A percentile compares a stretch with the other conserved stretches of the same genome.
phyloP scores from a whole-genome alignment of 2,113 vertebrate species.

The Calyptommatus sinebrachiatus region DNA sequence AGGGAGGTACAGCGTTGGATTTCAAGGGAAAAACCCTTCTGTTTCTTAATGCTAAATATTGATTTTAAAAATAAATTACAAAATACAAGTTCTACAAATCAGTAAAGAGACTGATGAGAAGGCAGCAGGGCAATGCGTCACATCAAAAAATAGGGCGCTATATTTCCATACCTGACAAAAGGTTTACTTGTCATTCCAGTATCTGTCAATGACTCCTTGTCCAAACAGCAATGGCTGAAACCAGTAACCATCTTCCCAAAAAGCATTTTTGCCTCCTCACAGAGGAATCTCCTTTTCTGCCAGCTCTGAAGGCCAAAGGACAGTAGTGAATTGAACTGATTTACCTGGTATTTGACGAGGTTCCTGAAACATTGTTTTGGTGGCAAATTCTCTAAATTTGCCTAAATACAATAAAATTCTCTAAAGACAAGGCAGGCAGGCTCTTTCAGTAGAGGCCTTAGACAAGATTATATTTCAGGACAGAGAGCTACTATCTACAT shows the following conservation, averaged over 20 bases:
- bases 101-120: not conserved
- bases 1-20: constrained; percentile 29
- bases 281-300: not conserved
- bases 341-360: too few relatives aligned
- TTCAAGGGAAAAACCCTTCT: constrained; percentile 44
- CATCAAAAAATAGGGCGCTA: too few relatives aligned
- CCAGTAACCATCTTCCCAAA: not conserved
- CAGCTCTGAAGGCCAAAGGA: not conserved
- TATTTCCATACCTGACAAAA: not conserved
- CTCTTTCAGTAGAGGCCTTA: too few relatives aligned
- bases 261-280: not conserved
- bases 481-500: too few relatives aligned
- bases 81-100: constrained; percentile 29
- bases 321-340: too few relatives aligned
- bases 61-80: constrained; percentile 48
- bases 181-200: not conserved
- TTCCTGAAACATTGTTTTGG: too few relatives aligned
- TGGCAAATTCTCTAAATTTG: too few relatives aligned
- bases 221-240: not conserved
- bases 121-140: not conserved
- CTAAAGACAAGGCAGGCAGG: too few relatives aligned
- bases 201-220: not conserved
- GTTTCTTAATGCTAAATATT: not conserved
- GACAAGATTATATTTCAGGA: too few relatives aligned
- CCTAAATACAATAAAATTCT: too few relatives aligned